phyloP scores from a whole-genome alignment of 2,888 invertebrate genomes.

The Tanypteryx hageni region DNA sequence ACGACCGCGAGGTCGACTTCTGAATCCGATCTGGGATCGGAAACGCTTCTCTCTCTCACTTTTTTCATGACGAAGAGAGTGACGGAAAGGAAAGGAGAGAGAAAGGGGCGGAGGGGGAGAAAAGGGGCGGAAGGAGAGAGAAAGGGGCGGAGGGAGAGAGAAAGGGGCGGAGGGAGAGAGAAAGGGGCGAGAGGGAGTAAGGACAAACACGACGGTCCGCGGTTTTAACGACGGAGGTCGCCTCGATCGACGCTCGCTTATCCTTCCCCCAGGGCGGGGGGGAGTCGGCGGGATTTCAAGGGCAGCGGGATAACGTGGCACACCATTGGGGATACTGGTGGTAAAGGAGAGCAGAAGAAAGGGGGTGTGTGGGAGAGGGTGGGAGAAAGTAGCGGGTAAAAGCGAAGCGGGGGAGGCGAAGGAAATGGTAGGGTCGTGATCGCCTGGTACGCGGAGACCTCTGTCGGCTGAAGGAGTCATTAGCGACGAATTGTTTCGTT shows the following conservation, averaged over 20 bases:
- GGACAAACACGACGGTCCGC: background rate
- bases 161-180: slow-evolving; percentile 1
- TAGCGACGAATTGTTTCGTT: too few species aligned
- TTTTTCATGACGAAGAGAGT: background rate
- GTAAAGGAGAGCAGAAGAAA: background rate
- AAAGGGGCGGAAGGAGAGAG: too few species aligned
- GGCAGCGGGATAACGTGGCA: slow-evolving; percentile 13
- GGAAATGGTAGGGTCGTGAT: too few species aligned
- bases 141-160: background rate
- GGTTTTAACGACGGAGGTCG: slow-evolving; percentile 9
- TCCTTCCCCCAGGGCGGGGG: background rate
- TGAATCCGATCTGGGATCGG: too few species aligned
- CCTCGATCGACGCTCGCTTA: background rate
- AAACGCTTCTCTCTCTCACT: too few species aligned
- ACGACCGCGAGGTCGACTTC: background rate
- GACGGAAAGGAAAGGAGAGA: background rate
- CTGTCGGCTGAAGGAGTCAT: too few species aligned
- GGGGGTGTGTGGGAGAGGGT: background rate
- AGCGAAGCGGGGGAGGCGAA: too few species aligned
- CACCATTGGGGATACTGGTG: background rate
- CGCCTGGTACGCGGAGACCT: too few species aligned
- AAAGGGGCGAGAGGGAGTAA: background rate
- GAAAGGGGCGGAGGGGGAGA: background rate
- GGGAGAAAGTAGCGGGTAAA: background rate
- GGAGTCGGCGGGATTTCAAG: slow-evolving; percentile 1